phyloP scores from a whole-genome alignment of 2,113 vertebrate species.

The Petroica traversi region DNA sequence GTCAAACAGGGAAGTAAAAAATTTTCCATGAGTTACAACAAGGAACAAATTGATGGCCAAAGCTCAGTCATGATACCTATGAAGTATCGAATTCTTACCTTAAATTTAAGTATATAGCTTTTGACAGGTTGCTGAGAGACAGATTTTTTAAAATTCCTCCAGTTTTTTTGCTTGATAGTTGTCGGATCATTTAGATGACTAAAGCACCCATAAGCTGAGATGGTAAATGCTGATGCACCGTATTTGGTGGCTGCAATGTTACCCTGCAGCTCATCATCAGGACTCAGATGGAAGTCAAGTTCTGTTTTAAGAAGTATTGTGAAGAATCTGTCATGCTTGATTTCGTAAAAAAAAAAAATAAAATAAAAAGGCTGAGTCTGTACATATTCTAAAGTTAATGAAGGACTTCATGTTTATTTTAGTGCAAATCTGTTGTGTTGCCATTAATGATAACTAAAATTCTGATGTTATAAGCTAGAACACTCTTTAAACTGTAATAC shows the following conservation, averaged over 20 bases:
- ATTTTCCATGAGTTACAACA: background rate
- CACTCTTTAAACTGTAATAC: background rate
- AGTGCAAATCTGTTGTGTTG: background rate
- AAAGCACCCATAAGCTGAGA: background rate
- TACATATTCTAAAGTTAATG: background rate
- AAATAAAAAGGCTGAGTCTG: background rate
- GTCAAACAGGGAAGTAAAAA: background rate
- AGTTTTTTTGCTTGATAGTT: background rate
- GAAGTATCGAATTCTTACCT: background rate
- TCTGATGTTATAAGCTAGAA: background rate
- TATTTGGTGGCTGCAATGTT: background rate
- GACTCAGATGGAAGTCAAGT: background rate
- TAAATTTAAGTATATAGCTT: background rate
- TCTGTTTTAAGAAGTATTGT: background rate
- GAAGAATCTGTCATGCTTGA: background rate
- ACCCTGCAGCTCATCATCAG: background rate
- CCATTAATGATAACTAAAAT: background rate
- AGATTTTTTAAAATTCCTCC: background rate
- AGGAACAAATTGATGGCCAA: background rate
- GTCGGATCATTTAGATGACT: background rate
- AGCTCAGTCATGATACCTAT: background rate
- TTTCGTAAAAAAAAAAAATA: background rate
- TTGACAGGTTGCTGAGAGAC: background rate
- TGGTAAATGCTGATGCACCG: rapidly evolving
- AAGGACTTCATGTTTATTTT: background rate